Evolutionary conservation across 1,140 invertebrate species (phyloP), one percentile per base, ranked within the genome.

Genomic region (Danaus plexippus): DNA sequence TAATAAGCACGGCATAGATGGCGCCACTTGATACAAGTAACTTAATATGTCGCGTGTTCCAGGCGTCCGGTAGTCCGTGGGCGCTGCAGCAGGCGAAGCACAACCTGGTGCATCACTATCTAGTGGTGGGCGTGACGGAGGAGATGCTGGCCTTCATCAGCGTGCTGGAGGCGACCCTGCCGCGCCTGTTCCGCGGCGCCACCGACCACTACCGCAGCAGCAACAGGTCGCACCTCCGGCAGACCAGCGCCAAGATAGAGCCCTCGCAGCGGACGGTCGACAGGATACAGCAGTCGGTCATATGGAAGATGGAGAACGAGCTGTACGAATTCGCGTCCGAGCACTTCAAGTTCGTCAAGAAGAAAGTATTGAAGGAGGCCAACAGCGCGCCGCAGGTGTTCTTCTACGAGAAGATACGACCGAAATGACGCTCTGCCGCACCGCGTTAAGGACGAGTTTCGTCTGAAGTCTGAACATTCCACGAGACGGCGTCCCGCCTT

Each of bases 241-340:
- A 96, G 87, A 99, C 98, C 0, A 94, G 93, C 46, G 95, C 96
- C 64, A 99, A 99, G 85, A 89, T 94, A 53, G 81, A 92, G 56
- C 97, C 97, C 0, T 92, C 91, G 11, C 89, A 92, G 51, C 91
- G 93, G 65, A 98, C 97, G 0, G 83, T 98, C 44, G 89, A 90
- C 13, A 90, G 90, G 75, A 95, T 93, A 77, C 91, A 92, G 86
- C 90, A 92, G 69, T 94, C 94, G 2, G 88, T 88, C 46, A 92
- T 99, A 6, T 99, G 97, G 96, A 93, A 95, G 88, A 97, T 99
- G 96, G 98, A 99, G 86, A 96, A 97, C 81, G 97, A 99, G 78
- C 90, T 99, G 43, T 99, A 99, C 73, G 94, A 98, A 71, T 99
- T 98, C 88, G 97, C 96, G 9, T 75, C 94, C 43, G 90, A 94